A percentile compares a stretch with the other conserved stretches of the same genome.
phyloP scores from a whole-genome alignment of 2,113 vertebrate species.

The Mastomys natalensis region DNA sequence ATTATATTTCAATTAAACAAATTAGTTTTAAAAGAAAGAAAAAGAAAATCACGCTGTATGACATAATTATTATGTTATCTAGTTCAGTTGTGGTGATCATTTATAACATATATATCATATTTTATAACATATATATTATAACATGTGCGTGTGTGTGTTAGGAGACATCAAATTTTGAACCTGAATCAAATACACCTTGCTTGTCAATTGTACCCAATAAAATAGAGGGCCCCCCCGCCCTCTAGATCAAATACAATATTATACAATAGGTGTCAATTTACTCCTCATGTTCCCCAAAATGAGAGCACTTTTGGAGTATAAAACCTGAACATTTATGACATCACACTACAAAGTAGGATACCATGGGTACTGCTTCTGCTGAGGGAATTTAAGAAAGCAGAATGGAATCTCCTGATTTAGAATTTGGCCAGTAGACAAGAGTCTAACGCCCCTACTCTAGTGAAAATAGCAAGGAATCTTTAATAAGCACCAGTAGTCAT shows the following conservation, averaged over 20 bases:
- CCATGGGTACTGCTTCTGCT: conserved; percentile 67
- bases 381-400: conserved; percentile 76
- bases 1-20: not conserved
- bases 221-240: not conserved
- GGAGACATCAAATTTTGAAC: not conserved
- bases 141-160: not conserved
- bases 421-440: conserved; percentile 78
- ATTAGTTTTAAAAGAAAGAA: not conserved
- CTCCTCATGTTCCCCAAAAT: conserved; percentile 22
- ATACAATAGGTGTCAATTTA: conserved; percentile 54
- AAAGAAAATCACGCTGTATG: not conserved
- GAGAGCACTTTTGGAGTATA: conserved; percentile 64
- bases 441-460: conserved; percentile 77
- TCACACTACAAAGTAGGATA: conserved; percentile 68
- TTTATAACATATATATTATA: too few relatives aligned
- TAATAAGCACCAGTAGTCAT: conserved; percentile 75
- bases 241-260: conserved; percentile 45
- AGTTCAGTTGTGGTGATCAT: not conserved
- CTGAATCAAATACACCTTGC: not conserved
- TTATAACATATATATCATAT: not conserved
- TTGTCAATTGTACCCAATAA: not conserved
- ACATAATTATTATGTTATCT: not conserved
- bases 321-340: conserved; percentile 62
- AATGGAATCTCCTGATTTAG: conserved; percentile 80
- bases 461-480: conserved; percentile 81